Percentiles rank a stretch among this genome's conserved stretches.
These are phyloP conservation scores for Troglohyphantes excavatus DNA, from an alignment of 2,888 invertebrate species.

Conservation along the genomic window DNA sequence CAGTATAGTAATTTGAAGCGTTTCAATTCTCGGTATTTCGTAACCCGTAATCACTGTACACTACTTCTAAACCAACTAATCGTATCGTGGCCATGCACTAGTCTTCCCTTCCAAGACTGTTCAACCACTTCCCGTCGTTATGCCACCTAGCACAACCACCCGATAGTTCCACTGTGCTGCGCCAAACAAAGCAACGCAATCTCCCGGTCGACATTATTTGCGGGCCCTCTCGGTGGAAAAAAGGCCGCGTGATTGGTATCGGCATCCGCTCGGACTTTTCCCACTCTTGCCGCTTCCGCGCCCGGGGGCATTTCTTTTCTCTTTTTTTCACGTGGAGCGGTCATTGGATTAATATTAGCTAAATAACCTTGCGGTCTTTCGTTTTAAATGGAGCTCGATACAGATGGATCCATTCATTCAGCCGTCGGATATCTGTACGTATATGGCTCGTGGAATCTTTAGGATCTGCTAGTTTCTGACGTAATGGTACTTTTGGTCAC, in stretches of 20 bases:
- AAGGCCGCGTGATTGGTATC: slow-evolving; percentile 31
- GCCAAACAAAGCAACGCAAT: slow-evolving; percentile 8
- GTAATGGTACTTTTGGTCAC: no score
- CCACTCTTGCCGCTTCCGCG: slow-evolving; percentile 55
- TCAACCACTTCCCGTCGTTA: not conserved
- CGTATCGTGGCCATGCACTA: not conserved
- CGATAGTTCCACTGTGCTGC: not conserved
- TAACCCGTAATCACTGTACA: no score
- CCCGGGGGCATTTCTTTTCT: slow-evolving; percentile 39
- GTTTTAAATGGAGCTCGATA: no score
- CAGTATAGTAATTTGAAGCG: no score
- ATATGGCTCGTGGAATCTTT: no score
- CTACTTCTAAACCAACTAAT: not conserved
- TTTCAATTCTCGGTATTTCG: no score
- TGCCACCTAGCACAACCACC: no score
- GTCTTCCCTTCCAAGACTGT: no score
- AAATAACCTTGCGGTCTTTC: not conserved
- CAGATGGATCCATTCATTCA: no score
- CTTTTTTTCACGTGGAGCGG: slow-evolving; percentile 10
- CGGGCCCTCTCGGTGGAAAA: no score
- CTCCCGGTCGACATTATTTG: not conserved
- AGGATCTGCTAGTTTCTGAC: no score
- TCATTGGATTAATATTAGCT: slow-evolving; percentile 40
- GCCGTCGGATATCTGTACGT: no score
- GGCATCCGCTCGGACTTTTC: slow-evolving; percentile 43